phyloP scores from a whole-genome alignment of 1,140 invertebrate species.

The Drosophila jambulina region DNA sequence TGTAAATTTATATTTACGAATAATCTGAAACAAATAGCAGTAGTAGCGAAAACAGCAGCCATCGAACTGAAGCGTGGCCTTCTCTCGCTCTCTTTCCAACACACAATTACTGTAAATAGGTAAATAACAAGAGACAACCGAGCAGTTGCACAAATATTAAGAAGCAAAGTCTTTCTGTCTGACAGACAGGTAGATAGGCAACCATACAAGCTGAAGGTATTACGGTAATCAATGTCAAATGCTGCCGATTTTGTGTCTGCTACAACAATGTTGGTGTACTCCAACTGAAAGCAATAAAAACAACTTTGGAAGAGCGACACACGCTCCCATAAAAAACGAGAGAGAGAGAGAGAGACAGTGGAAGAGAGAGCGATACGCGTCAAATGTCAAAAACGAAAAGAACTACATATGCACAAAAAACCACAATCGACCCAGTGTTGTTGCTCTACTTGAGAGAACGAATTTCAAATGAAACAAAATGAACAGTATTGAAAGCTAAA shows the following conservation, averaged over 20 bases:
- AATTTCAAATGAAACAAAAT: slow-evolving; percentile 31
- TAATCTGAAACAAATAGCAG: slow-evolving; percentile 33
- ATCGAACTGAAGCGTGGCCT: slow-evolving; percentile 51
- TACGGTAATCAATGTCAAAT: slow-evolving; percentile 83
- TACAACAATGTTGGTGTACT: slow-evolving; percentile 56
- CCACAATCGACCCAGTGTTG: slow-evolving; percentile 26
- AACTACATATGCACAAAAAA: slow-evolving; percentile 29
- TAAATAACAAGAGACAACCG: slow-evolving; percentile 70
- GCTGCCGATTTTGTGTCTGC: slow-evolving; percentile 74
- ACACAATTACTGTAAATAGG: slow-evolving; percentile 82
- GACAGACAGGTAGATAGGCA: slow-evolving; percentile 45
- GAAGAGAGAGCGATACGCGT: slow-evolving; percentile 42
- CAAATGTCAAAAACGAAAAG: slow-evolving; percentile 66
- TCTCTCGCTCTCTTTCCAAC: slow-evolving; percentile 20
- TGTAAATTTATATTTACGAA: slow-evolving; percentile 1
- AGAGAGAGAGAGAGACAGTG: slow-evolving; percentile 1
- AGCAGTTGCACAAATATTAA: slow-evolving; percentile 80
- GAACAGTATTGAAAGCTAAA: slow-evolving; percentile 40
- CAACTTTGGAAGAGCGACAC: slow-evolving; percentile 42
- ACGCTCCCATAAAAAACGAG: slow-evolving; percentile 22
- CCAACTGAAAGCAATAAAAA: slow-evolving; percentile 59
- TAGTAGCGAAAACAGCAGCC: slow-evolving; percentile 19
- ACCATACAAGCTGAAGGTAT: slow-evolving; percentile 63
- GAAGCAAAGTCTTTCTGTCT: slow-evolving; percentile 30
- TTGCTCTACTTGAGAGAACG: slow-evolving; percentile 42